Conservation (phyloP, 2,113 vertebrate genomes). For the Neolamprologus sp. region DNA sequence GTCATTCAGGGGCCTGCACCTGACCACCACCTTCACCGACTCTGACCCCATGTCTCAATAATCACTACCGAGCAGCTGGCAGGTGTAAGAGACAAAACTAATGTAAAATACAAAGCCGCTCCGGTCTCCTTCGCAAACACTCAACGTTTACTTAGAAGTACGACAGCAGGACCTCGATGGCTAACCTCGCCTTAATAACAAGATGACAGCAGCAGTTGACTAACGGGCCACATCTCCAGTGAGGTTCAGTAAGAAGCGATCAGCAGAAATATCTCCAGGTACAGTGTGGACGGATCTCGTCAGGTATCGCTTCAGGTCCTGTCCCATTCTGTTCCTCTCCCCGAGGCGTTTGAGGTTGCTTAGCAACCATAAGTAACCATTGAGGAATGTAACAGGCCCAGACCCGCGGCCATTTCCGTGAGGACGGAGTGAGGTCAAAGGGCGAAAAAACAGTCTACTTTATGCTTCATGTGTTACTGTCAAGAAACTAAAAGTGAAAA, state of each 20-base stretch:
- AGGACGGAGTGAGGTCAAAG: neutral
- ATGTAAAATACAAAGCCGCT: neutral
- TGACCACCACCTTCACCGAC: constrained; percentile 80
- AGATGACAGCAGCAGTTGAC: neutral
- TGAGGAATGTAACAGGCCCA: neutral
- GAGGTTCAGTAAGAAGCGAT: neutral
- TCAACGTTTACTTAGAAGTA: neutral
- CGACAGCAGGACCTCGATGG: neutral
- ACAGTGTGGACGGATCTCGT: neutral
- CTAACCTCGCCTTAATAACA: neutral
- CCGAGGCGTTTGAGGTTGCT: constrained; percentile 64
- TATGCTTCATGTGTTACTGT: neutral
- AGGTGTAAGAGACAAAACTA: neutral
- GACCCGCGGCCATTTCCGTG: constrained; percentile 1
- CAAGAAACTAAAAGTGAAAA: neutral
- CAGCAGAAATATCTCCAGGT: neutral
- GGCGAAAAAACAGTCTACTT: neutral
- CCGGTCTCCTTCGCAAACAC: neutral
- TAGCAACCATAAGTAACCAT: constrained; percentile 56
- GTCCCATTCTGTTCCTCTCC: neutral
- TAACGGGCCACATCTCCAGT: neutral
- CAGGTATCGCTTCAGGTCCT: neutral
- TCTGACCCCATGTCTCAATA: constrained; percentile 70
- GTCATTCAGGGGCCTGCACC: constrained; percentile 77
- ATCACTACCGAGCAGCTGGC: neutral